Evolutionary conservation across 2,888 invertebrate genomes (phyloP), one percentile per base, ranked within the genome.

Genomic region (Mythimna ferrago): DNA sequence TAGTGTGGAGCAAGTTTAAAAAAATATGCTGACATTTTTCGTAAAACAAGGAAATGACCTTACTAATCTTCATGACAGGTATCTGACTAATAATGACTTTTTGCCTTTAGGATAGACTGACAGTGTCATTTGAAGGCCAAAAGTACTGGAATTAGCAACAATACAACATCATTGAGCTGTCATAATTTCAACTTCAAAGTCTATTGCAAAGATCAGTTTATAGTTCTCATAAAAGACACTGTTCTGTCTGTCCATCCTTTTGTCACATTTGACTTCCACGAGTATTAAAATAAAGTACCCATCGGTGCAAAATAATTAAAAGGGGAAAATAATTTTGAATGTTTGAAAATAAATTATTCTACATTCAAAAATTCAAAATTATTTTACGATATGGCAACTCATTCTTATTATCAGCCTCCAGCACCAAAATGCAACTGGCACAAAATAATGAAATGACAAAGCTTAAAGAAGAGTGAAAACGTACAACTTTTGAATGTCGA

Each of bases 401-500:
- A 48, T 48, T 16, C 16, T 1, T 2, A 48, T 48, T 41, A 10
- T 2, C 19, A 58, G 26, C 26, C n/a, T 11, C 51, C 57, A 44
- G 16, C 44, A 48, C 9, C 26, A 73, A 65, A 44, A 60, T 60
- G 53, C 1, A 53, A 1, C 53, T 53, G n/a, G 58, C 16, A 53
- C 16, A 1, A 65, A 73, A 48, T 48, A 48, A 48, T 48, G 26
- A 63, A 48, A 48, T 48, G 26, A 63, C n/a, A 72, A 56, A 14
- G 9, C 35, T 10, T 5, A n/a, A 51, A 56, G 7, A 16, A 73
- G 1, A 44, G 21, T n/a, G 16, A 58, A 58, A 19, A n/a, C 53
- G 10, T 56, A 26, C 21, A 65, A 66, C 44, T 53, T 66, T 71
- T 32, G 32, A 66, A 71, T 66, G n/a, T 16, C 53, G 38, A 54